These are phyloP conservation scores for Drosophila nikananu DNA, from an alignment of 1,140 invertebrate species.

Conservation along the genomic window DNA sequence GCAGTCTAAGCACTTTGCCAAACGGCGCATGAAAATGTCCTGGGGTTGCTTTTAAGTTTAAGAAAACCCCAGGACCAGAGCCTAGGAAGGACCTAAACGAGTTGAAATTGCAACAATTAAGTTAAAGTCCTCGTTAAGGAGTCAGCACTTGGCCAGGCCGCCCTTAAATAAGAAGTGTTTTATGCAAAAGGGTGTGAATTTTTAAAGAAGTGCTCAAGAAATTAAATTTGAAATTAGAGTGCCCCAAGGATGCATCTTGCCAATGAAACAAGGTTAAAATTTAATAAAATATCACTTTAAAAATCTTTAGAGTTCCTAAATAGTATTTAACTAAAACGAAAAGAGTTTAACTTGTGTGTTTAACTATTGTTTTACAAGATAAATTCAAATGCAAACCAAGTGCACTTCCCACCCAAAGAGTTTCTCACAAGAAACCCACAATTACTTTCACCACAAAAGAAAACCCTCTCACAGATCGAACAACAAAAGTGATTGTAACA, in stretches of 20 bases:
- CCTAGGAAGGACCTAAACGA: slow-evolving; percentile 2
- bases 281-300: not conserved
- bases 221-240: not conserved
- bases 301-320: not conserved
- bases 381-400: not conserved
- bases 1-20: slow-evolving; percentile 51
- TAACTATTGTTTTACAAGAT: not conserved
- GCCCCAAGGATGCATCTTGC: no score
- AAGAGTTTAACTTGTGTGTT: no score
- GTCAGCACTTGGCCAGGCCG: not conserved
- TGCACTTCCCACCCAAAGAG: slow-evolving; percentile 1
- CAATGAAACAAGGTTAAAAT: no score
- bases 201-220: not conserved
- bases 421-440: not conserved
- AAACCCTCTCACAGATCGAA: not conserved
- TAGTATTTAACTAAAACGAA: not conserved
- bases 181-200: not conserved
- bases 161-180: not conserved
- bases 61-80: not conserved
- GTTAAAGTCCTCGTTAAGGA: slow-evolving; percentile 43
- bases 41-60: slow-evolving; percentile 23
- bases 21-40: slow-evolving; percentile 49
- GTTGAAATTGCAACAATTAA: slow-evolving; percentile 45
- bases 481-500: slow-evolving; percentile 56
- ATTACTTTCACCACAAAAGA: not conserved